Evolutionary conservation across 2,888 invertebrate species (phyloP).

Genomic region (Deroplatys truncata): DNA sequence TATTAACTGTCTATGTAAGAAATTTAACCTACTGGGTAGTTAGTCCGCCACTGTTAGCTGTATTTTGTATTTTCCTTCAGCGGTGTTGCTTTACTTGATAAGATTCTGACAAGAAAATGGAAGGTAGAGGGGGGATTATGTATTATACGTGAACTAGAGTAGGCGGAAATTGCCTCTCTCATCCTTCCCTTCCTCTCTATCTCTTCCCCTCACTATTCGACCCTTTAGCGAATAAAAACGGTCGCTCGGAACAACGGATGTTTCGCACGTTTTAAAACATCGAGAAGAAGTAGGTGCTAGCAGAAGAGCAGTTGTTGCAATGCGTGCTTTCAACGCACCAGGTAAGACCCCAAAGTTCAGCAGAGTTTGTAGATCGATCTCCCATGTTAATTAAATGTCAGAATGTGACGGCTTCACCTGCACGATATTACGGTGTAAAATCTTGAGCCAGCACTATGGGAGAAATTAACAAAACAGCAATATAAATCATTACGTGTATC

Average conservation of each 20-base stretch:
- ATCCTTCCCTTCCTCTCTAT: neutral
- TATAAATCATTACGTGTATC: too few relatives aligned
- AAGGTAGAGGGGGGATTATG: neutral
- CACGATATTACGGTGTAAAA: too few relatives aligned
- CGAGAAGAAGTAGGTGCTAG: neutral
- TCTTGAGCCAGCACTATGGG: too few relatives aligned
- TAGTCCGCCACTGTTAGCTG: neutral
- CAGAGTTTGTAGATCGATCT: too few relatives aligned
- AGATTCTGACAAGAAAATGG: neutral
- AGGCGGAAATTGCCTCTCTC: neutral
- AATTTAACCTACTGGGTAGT: neutral
- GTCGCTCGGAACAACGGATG: neutral
- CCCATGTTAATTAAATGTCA: too few relatives aligned
- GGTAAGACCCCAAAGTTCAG: too few relatives aligned
- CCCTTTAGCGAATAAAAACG: neutral
- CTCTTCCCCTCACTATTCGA: neutral
- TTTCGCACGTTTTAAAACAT: neutral
- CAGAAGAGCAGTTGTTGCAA: too few relatives aligned
- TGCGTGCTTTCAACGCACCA: neutral
- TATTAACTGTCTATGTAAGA: too few relatives aligned
- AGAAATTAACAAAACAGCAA: too few relatives aligned
- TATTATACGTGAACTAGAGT: neutral
- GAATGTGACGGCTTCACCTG: too few relatives aligned
- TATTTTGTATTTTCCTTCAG: neutral
- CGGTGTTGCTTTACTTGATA: neutral